Base-by-base conservation (phyloP, 2,888 invertebrate species). In the Augiades crinisus region DNA sequence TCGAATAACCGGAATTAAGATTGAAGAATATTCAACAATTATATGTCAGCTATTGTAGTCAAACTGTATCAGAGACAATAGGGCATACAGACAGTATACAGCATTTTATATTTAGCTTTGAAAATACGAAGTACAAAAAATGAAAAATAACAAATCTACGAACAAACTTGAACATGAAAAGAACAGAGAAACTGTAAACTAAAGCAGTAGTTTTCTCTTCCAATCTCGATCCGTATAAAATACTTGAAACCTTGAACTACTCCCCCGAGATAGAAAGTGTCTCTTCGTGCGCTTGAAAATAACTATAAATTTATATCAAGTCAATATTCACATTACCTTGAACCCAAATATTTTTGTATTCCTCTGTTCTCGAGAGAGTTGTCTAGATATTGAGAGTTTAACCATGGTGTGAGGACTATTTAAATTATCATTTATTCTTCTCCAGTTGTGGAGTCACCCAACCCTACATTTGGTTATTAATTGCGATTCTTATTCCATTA, bases 181-280 rank as follows among this genome's bases (percentile, higher is more conserved):
- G 19, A 34, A 27, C 33, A 36, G 33, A 49, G 22, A 41, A 31
- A 43, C 49, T 41, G 41, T 24, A 40, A 49, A 41, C 10, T 49
- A 49, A 49, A 27, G 41, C 41, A 43, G 19, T 41, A 49, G 24
- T 49, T 49, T 34, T 49, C 49, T 22, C 19, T 49, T 49, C 41
- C 49, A 41, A 49, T 49, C 24, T 19, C 43, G 43, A 12, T 30
- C 41, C 34, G 41, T 24, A 36, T 49, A 49, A 43, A 49, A 34
- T 41, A 27, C 40, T 34, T 49, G 34, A 34, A 43, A 43, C 49
- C 49, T 43, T 49, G 49, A 49, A 49, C 49, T 41, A 49, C 34
- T 27, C 49, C 19, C 34, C 17, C 10, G 49, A 34, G 41, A 41
- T 36, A 34, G 24, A 36, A 22, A 17, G 12, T 47, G 12, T 47